phyloP scores from a whole-genome alignment of 2,888 invertebrate species.

The Drosophila trichaetosa region DNA sequence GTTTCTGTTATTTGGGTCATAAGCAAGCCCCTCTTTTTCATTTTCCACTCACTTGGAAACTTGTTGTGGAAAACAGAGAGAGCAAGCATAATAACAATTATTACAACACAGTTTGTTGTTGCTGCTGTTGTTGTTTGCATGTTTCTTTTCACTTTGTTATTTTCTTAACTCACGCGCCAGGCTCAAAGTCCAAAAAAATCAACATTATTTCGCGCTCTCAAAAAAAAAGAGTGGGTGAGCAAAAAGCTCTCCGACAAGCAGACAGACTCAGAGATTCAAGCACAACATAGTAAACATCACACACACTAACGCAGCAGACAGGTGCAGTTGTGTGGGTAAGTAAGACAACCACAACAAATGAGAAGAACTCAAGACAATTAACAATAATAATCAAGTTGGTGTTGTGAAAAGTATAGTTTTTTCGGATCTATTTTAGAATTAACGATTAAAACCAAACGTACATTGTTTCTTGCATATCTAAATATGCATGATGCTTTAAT shows the following conservation, averaged over 20 bases:
- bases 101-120: slow-evolving; percentile 57
- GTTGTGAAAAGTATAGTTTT: slow-evolving; percentile 14
- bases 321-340: slow-evolving; percentile 51
- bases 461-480: not conserved
- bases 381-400: slow-evolving; percentile 27
- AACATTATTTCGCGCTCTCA: slow-evolving; percentile 37
- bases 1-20: slow-evolving; percentile 61
- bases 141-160: slow-evolving; percentile 46
- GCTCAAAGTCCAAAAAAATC: slow-evolving; percentile 72
- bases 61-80: slow-evolving; percentile 55
- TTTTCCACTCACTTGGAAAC: slow-evolving; percentile 52
- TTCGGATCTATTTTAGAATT: too few relatives aligned
- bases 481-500: not conserved
- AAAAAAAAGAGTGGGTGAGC: slow-evolving; percentile 51
- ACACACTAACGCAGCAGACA: slow-evolving; percentile 28
- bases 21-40: slow-evolving; percentile 55
- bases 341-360: slow-evolving; percentile 41
- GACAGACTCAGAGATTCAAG: slow-evolving; percentile 20
- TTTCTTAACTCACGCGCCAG: slow-evolving; percentile 52
- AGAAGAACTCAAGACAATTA: slow-evolving; percentile 39
- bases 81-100: slow-evolving; percentile 39
- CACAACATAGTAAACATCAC: slow-evolving; percentile 53
- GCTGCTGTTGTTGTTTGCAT: slow-evolving; percentile 39
- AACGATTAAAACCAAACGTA: too few relatives aligned
- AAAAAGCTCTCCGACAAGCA: slow-evolving; percentile 28